phyloP scores from a whole-genome alignment of 2,113 vertebrate genomes.

The Chaetura pelagica region DNA sequence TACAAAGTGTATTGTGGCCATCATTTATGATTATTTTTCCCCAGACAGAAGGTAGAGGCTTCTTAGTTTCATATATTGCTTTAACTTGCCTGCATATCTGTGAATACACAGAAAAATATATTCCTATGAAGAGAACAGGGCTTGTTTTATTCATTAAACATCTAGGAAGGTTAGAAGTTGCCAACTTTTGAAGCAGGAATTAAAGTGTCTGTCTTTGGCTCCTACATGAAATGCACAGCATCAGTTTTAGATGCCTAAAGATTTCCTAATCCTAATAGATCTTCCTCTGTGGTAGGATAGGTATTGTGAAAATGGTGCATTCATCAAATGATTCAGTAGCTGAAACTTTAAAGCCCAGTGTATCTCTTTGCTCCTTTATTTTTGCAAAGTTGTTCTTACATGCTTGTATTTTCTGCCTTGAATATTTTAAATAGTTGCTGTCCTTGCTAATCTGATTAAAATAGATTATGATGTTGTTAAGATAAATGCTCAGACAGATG shows the following conservation, averaged over 20 bases:
- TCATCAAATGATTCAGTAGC: not conserved
- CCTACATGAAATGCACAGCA: not conserved
- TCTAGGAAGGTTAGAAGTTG: not conserved
- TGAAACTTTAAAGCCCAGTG: not conserved
- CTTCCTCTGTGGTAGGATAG: not conserved
- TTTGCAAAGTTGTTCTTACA: not conserved
- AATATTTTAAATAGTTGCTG: not conserved
- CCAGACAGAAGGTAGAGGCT: not conserved
- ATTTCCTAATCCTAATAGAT: not conserved
- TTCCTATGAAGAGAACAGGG: not conserved
- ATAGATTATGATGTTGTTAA: not conserved
- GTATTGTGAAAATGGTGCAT: not conserved
- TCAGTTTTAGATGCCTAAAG: not conserved
- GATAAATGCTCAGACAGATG: not conserved
- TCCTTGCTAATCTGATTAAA: not conserved
- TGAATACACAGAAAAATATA: rapidly evolving
- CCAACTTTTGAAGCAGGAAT: not conserved
- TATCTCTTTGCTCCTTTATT: not conserved
- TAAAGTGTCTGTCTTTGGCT: not conserved
- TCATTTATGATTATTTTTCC: not conserved
- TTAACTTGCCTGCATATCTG: not conserved
- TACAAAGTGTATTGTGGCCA: not conserved
- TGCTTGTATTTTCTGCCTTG: not conserved
- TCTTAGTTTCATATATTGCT: not conserved
- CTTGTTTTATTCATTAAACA: not conserved